Evolutionary conservation across 2,113 vertebrate genomes (phyloP).

Genomic region (Galeopterus variegatus): DNA sequence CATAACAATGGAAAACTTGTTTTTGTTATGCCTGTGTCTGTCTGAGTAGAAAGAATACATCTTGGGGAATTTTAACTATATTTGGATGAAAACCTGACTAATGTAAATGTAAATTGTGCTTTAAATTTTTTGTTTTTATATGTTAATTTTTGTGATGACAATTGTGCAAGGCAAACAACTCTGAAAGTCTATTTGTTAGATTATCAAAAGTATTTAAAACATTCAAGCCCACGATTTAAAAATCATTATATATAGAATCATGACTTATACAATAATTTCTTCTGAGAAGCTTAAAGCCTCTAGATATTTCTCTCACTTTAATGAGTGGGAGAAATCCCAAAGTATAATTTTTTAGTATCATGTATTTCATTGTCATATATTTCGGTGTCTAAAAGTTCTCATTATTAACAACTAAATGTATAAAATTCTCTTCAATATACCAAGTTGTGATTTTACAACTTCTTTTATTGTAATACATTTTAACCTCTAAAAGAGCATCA

Average conservation of each 20-base stretch:
- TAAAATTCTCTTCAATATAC: conserved; percentile 37
- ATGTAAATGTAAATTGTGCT: conserved; percentile 43
- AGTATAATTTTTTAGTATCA: neutral
- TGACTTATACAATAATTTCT: conserved; percentile 19
- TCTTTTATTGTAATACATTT: conserved; percentile 31
- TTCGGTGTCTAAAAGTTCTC: neutral
- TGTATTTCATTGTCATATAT: neutral
- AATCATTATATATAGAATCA: conserved; percentile 11
- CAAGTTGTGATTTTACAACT: neutral
- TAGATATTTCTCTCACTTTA: conserved; percentile 39
- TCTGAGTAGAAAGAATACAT: conserved; percentile 23
- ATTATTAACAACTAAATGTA: neutral
- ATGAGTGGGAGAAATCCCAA: neutral
- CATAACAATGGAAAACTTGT: conserved; percentile 39
- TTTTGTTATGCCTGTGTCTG: conserved; percentile 61
- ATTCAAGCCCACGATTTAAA: neutral
- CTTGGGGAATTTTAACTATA: conserved; percentile 56
- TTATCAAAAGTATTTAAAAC: conserved; percentile 60
- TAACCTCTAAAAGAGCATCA: neutral
- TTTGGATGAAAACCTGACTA: conserved; percentile 56
- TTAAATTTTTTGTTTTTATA: neutral
- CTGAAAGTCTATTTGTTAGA: neutral
- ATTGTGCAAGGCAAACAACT: neutral
- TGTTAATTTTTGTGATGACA: neutral
- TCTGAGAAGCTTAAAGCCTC: neutral